These are phyloP conservation scores for Todus mexicanus DNA, from an alignment of 2,797 vertebrate genomes.

Conservation along the genomic window DNA sequence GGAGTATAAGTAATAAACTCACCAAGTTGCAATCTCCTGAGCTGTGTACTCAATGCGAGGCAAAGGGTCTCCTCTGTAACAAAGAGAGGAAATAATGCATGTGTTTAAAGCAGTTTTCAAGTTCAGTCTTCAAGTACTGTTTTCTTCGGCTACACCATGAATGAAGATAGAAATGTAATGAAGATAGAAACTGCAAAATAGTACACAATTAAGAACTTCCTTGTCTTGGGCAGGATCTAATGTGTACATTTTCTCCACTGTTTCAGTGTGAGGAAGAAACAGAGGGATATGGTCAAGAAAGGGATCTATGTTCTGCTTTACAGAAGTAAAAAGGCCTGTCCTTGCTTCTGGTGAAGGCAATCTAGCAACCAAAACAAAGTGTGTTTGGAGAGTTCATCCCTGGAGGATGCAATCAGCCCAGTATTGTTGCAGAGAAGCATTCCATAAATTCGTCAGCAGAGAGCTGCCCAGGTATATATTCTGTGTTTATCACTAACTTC, in stretches of 20 bases:
- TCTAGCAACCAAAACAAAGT: not conserved
- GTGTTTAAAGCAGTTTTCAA: not conserved
- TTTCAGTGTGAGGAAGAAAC: not conserved
- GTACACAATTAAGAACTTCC: not conserved
- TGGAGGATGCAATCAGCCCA: not conserved
- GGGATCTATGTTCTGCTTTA: not conserved
- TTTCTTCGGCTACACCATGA: not conserved
- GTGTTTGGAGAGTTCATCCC: not conserved
- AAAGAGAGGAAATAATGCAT: not conserved
- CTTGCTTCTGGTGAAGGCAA: not conserved
- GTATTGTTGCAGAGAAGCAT: not conserved
- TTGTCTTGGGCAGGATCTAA: not conserved
- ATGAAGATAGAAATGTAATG: not conserved
- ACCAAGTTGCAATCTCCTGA: slow-evolving; percentile 83
- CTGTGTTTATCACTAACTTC: accelerated
- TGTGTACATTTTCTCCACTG: not conserved
- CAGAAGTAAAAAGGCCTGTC: not conserved
- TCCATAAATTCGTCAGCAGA: not conserved
- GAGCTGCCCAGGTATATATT: not conserved
- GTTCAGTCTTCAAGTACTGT: not conserved
- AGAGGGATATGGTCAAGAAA: not conserved
- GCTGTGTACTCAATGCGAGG: slow-evolving; percentile 79
- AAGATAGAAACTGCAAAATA: not conserved
- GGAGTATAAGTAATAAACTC: slow-evolving; percentile 13
- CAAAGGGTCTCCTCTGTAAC: slow-evolving; percentile 78